A percentile compares a stretch with the other conserved stretches of the same genome.
Evolutionary conservation across 2,888 invertebrate genomes (phyloP).

Genomic region (Lycia hirtaria): DNA sequence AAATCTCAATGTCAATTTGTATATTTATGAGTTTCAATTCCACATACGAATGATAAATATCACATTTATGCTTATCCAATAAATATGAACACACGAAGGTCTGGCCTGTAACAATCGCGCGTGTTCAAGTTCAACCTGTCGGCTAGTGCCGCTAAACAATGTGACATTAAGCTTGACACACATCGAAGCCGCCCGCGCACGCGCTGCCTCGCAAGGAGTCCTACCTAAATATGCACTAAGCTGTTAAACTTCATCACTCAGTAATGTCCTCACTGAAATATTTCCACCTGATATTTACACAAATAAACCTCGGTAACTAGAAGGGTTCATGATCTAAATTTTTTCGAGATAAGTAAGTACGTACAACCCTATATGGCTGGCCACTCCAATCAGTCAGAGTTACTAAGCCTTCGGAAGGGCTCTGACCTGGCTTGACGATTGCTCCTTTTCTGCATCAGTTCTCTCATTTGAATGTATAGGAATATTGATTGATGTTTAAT

Average conservation of each 20-base stretch:
- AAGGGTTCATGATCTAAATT: no score
- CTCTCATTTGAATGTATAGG: no score
- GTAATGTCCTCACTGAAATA: slow-evolving; percentile 7
- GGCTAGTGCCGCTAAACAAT: slow-evolving; percentile 59
- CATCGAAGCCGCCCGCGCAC: slow-evolving; percentile 67
- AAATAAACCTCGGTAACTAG: not conserved
- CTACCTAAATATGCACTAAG: slow-evolving; percentile 26
- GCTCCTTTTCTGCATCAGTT: no score
- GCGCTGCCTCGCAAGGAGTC: slow-evolving; percentile 52
- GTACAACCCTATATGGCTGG: no score
- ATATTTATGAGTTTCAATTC: slow-evolving; percentile 11
- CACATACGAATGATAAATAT: slow-evolving; percentile 34
- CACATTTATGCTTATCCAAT: slow-evolving; percentile 39
- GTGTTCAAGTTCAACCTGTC: slow-evolving; percentile 77
- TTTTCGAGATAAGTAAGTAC: no score
- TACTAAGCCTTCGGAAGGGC: no score
- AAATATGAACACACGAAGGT: slow-evolving; percentile 30
- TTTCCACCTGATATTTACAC: slow-evolving; percentile 3
- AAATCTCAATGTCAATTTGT: slow-evolving; percentile 20
- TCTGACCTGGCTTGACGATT: no score
- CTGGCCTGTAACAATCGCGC: slow-evolving; percentile 48
- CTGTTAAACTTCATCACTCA: slow-evolving; percentile 18
- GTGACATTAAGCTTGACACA: slow-evolving; percentile 68
- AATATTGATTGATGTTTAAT: no score
- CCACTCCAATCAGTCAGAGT: no score